Evolutionary conservation across 2,797 vertebrate genomes (phyloP).

Genomic region (Coranthus polyacanthus): DNA sequence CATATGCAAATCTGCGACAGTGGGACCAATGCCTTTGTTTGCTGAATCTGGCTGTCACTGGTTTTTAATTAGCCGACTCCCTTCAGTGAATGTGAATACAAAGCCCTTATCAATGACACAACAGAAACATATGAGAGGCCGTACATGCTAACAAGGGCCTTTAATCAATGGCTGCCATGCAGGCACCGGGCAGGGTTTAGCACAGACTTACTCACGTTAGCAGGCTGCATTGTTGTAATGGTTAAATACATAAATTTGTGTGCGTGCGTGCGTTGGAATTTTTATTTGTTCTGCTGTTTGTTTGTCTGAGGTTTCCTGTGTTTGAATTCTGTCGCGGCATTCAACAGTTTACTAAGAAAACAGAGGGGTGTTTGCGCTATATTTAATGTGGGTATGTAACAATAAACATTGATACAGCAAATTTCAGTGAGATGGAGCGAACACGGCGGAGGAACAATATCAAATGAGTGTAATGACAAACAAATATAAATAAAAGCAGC

Average conservation of each 20-base stretch:
- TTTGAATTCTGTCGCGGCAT: conserved; percentile 24
- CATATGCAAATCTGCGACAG: conserved; percentile 66
- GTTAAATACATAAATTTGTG: conserved; percentile 29
- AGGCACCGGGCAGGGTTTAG: conserved; percentile 51
- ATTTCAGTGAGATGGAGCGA: conserved; percentile 6
- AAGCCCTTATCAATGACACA: conserved; percentile 82
- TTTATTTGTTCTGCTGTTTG: conserved; percentile 23
- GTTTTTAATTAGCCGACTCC: conserved; percentile 80
- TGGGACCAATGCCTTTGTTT: conserved; percentile 69
- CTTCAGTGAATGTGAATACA: conserved; percentile 67
- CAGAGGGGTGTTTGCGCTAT: conserved; percentile 10
- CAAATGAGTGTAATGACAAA: conserved; percentile 4
- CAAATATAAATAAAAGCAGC: conserved; percentile 22
- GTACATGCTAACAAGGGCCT: conserved; percentile 73
- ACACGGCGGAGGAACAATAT: conserved; percentile 4
- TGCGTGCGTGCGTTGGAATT: conserved; percentile 25
- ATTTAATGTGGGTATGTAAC: conserved; percentile 13
- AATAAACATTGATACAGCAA: conserved; percentile 16
- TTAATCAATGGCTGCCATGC: conserved; percentile 78
- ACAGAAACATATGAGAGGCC: conserved; percentile 71
- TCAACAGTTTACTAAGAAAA: conserved; percentile 40
- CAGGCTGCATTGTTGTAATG: conserved; percentile 32
- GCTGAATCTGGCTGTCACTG: conserved; percentile 64
- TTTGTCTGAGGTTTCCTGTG: conserved; percentile 27
- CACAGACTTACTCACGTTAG: conserved; percentile 51